phyloP scores from a whole-genome alignment of 1,140 invertebrate genomes.

The Lucilia sericata region DNA sequence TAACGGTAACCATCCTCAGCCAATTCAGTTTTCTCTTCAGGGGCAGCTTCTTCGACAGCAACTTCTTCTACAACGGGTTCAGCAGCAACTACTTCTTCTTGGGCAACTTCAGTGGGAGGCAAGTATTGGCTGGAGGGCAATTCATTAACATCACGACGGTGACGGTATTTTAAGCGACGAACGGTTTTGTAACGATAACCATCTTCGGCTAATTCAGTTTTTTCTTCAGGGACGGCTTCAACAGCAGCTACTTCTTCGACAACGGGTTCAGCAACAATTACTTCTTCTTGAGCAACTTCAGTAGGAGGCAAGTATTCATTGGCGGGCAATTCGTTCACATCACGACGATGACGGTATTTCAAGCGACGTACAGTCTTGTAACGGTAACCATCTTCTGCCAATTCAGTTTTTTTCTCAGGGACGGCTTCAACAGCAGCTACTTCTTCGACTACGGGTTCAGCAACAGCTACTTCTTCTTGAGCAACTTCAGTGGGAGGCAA shows the following conservation, averaged over 20 bases:
- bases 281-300: slow-evolving; percentile 49
- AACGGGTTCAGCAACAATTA: slow-evolving; percentile 46
- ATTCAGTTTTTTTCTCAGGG: slow-evolving; percentile 52
- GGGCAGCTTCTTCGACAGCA: neutral
- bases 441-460: slow-evolving; percentile 51
- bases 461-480: slow-evolving; percentile 27
- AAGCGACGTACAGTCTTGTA: slow-evolving; percentile 55
- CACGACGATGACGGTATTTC: slow-evolving; percentile 56
- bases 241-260: slow-evolving; percentile 32
- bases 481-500: slow-evolving; percentile 53
- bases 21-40: slow-evolving; percentile 46
- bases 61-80: slow-evolving; percentile 48
- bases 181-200: slow-evolving; percentile 62
- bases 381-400: slow-evolving; percentile 55
- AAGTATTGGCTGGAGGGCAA: slow-evolving; percentile 53
- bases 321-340: slow-evolving; percentile 54
- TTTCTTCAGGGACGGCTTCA: slow-evolving; percentile 45
- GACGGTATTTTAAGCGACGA: slow-evolving; percentile 56
- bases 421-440: slow-evolving; percentile 51
- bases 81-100: slow-evolving; percentile 52
- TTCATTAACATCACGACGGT: slow-evolving; percentile 57
- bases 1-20: slow-evolving; percentile 58
- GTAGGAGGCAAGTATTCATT: slow-evolving; percentile 59
- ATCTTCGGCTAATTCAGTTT: slow-evolving; percentile 52
- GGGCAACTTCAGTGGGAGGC: slow-evolving; percentile 50